Base-by-base conservation (phyloP, 2,888 invertebrate genomes). In the Deilephila porcellus region DNA sequence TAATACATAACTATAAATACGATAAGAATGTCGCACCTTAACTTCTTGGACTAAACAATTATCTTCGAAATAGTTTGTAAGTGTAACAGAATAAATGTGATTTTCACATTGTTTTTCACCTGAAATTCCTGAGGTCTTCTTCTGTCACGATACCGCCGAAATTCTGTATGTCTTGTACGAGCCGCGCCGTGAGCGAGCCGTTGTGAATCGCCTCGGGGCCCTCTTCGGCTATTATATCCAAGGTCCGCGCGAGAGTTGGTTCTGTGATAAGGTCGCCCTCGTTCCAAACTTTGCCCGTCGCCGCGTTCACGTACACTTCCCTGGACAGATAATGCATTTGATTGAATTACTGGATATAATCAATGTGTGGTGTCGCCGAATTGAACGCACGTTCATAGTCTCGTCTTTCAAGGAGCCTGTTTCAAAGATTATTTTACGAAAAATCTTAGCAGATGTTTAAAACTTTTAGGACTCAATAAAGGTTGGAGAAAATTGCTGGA, bases 81-180 rank as follows among this genome's bases (percentile, higher is more conserved):
- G 32, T 32, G 32, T 32, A 2, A 32, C 5, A 32, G 4, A 32
- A 32, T 32, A 32, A 32, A 32, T 32, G 32, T 5, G 32, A 2
- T 5, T 32, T 32, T 32, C 32, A 25, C 25, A 25, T 25, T 25
- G 25, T 25, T 25, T 25, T 25, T 25, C 71, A 97, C 98, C 88
- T 95, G 93, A 97, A 99, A 78, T 95, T 93, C 76, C 90, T 90
- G 84, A 99, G 95, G 90, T 99, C 99, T 72, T 97, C 95, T 81
- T 95, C 95, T 0, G 97, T 97, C 71, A 99, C 96, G 74, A 98
- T 97, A 52, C 98, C 98, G 71, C 97, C 97, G 75, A 96, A 92
- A 0, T 88, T 90, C 80, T 93, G 87, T 34, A 98, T 96, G 86
- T 98, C 98, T 73, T 94, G 83, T 64, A 96, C 95, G 81, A 98